phyloP scores from a whole-genome alignment of 2,797 vertebrate genomes.

The Capromys pilorides region DNA sequence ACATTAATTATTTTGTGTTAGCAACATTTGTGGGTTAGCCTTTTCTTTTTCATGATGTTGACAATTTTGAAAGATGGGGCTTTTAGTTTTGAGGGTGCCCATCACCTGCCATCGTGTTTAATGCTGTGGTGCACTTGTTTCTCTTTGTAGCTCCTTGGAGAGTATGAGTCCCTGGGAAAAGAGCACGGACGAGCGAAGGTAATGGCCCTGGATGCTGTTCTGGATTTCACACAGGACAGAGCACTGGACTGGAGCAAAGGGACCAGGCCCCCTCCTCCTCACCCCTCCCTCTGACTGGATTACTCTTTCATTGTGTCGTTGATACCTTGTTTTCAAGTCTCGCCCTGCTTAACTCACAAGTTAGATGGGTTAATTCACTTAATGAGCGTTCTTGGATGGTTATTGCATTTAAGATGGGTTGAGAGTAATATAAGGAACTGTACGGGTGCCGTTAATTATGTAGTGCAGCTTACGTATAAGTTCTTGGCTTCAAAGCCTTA shows the following conservation, averaged over 20 bases:
- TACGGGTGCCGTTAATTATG: neutral
- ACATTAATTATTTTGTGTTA: neutral
- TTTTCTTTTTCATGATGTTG: neutral
- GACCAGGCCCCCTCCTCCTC: no score
- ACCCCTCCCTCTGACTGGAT: neutral
- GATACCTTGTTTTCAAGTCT: neutral
- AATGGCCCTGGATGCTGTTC: neutral
- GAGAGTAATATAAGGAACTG: neutral
- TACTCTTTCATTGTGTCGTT: neutral
- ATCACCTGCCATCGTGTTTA: neutral
- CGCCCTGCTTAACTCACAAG: neutral
- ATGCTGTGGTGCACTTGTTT: constrained; percentile 53
- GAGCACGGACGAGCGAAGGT: constrained; percentile 93
- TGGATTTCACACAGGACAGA: neutral
- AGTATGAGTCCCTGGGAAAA: constrained; percentile 93
- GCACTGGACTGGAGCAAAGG: neutral
- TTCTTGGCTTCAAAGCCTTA: neutral
- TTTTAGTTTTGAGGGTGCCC: neutral
- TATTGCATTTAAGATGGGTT: neutral
- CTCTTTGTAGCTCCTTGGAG: constrained; percentile 90
- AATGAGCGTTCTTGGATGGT: neutral
- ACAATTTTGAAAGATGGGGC: neutral
- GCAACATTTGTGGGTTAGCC: neutral
- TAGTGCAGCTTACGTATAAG: neutral
- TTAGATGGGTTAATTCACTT: neutral